These are phyloP conservation scores for Grammomys dolichurus DNA, from an alignment of 2,113 vertebrate species.

Conservation along the genomic window DNA sequence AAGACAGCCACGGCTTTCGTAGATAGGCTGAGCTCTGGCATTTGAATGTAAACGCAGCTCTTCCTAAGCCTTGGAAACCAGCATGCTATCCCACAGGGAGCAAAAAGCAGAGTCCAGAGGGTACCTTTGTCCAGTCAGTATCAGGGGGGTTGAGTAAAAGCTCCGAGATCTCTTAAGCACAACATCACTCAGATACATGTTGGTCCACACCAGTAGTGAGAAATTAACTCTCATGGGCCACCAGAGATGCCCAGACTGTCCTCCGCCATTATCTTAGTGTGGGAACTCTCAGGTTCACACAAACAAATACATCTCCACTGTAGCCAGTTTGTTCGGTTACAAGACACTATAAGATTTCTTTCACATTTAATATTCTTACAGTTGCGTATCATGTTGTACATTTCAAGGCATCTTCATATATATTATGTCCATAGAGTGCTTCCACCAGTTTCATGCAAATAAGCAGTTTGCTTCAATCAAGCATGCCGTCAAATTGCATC, in stretches of 20 bases:
- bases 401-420: conserved; percentile 54
- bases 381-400: background rate
- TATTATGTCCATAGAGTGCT: background rate
- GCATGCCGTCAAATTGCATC: background rate
- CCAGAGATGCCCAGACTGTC: background rate
- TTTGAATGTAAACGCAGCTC: conserved; percentile 10
- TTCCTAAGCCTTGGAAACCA: conserved; percentile 31
- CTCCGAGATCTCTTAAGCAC: background rate
- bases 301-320: too few species aligned
- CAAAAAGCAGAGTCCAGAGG: background rate
- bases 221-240: background rate
- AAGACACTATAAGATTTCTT: background rate
- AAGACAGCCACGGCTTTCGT: background rate
- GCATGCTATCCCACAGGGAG: background rate
- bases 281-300: background rate
- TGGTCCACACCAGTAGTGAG: background rate
- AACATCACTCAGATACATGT: background rate
- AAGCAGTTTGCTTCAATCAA: background rate
- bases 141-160: background rate
- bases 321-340: background rate
- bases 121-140: background rate
- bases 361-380: conserved; percentile 3
- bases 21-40: conserved; percentile 21
- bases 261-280: background rate
- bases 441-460: background rate